Conservation (phyloP, 2,113 vertebrate species). For the Leptosomus discolor region DNA sequence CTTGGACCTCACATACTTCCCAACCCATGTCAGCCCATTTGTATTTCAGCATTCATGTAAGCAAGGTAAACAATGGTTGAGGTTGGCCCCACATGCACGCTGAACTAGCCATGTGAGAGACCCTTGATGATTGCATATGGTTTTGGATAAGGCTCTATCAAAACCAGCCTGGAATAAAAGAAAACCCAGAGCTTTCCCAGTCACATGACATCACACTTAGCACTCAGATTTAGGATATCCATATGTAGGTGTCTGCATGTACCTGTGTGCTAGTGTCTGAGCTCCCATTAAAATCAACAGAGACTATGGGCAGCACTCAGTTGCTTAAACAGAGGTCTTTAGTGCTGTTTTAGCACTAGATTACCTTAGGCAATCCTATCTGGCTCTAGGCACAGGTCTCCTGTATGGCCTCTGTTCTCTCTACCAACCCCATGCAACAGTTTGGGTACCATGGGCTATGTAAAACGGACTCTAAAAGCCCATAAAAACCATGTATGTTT, state of each 20-base stretch:
- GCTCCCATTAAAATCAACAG: background rate
- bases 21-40: background rate
- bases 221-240: background rate
- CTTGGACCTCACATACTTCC: background rate
- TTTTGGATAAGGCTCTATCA: background rate
- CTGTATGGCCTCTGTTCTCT: background rate
- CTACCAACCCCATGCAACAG: background rate
- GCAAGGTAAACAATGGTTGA: background rate
- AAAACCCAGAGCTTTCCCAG: background rate
- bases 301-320: background rate
- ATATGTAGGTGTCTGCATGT: background rate
- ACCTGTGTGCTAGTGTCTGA: background rate
- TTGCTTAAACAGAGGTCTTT: background rate
- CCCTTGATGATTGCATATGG: background rate
- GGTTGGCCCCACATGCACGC: rapidly evolving
- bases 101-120: background rate
- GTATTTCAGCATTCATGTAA: background rate
- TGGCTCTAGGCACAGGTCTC: background rate
- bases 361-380: background rate
- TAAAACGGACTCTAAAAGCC: background rate
- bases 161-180: background rate
- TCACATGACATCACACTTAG: background rate
- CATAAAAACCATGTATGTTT: background rate
- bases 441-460: background rate
- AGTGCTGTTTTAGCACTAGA: background rate